These are phyloP conservation scores for Tholera decimalis DNA, from an alignment of 2,888 invertebrate species.

Conservation along the genomic window DNA sequence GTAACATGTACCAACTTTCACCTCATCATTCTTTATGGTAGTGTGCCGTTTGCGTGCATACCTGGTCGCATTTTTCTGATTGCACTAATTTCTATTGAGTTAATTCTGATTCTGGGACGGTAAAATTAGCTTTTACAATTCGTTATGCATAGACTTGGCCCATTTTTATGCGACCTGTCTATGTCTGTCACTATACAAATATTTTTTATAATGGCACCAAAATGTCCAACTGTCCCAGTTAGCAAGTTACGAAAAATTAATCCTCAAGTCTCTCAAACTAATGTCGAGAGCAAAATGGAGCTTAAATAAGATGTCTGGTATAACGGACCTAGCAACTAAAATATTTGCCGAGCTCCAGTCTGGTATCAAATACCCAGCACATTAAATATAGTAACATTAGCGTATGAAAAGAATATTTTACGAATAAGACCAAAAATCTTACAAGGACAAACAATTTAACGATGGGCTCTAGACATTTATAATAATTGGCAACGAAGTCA, in stretches of 20 bases:
- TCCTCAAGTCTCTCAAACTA: constrained; percentile 15
- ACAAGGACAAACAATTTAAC: constrained; percentile 26
- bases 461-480: constrained; percentile 11
- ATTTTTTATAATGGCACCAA: not conserved
- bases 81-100: constrained; percentile 27
- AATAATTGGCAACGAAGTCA: constrained; percentile 24
- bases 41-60: constrained; percentile 38
- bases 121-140: constrained; percentile 6
- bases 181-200: constrained; percentile 1
- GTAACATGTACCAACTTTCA: constrained; percentile 48
- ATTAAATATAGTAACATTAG: constrained; percentile 27
- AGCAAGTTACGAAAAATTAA: constrained; percentile 5
- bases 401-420: constrained; percentile 13
- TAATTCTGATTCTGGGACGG: constrained; percentile 9
- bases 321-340: constrained; percentile 15
- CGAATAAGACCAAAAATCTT: constrained; percentile 1
- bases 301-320: constrained; percentile 27
- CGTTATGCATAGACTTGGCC: constrained; percentile 6
- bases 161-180: constrained; percentile 1
- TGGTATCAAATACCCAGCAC: constrained; percentile 19
- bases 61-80: constrained; percentile 39
- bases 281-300: constrained; percentile 20
- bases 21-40: constrained; percentile 40
- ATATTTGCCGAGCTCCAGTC: constrained; percentile 20
- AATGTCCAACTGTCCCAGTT: constrained; percentile 14